phyloP scores from a whole-genome alignment of 2,797 vertebrate genomes.

The Xenopus petersii region DNA sequence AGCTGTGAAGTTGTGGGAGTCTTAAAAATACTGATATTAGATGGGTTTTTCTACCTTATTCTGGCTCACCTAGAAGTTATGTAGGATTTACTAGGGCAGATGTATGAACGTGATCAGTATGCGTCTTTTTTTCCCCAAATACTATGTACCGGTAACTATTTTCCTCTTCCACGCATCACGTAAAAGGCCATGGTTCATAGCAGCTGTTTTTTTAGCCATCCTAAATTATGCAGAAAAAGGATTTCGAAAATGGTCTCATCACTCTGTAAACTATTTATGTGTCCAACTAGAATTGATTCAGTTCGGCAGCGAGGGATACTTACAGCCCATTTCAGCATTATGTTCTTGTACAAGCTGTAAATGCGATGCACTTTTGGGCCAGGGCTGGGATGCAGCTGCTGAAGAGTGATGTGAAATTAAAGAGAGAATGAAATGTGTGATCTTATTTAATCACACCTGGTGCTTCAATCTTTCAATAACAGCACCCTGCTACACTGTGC shows the following conservation, averaged over 20 bases:
- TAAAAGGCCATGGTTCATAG: too few relatives aligned
- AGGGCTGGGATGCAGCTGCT: conserved; percentile 62
- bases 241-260: conserved; percentile 51
- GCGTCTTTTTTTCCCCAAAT: too few relatives aligned
- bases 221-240: conserved; percentile 47
- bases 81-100: too few relatives aligned
- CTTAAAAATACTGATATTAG: too few relatives aligned
- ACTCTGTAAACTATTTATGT: conserved; percentile 56
- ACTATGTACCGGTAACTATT: too few relatives aligned
- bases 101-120: too few relatives aligned
- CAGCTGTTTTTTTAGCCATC: too few relatives aligned
- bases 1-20: too few relatives aligned
- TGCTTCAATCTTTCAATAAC: conserved; percentile 71
- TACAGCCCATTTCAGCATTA: conserved; percentile 45
- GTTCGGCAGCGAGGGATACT: conserved; percentile 51
- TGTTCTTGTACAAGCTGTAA: conserved; percentile 54
- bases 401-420: conserved; percentile 72
- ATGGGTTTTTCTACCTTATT: too few relatives aligned
- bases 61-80: too few relatives aligned
- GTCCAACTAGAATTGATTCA: conserved; percentile 54
- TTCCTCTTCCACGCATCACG: too few relatives aligned
- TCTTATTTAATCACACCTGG: conserved; percentile 76
- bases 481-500: conserved; percentile 63
- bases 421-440: conserved; percentile 71
- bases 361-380: conserved; percentile 32